Conservation (phyloP, 2,797 vertebrate species). For the Poecilia picta region DNA sequence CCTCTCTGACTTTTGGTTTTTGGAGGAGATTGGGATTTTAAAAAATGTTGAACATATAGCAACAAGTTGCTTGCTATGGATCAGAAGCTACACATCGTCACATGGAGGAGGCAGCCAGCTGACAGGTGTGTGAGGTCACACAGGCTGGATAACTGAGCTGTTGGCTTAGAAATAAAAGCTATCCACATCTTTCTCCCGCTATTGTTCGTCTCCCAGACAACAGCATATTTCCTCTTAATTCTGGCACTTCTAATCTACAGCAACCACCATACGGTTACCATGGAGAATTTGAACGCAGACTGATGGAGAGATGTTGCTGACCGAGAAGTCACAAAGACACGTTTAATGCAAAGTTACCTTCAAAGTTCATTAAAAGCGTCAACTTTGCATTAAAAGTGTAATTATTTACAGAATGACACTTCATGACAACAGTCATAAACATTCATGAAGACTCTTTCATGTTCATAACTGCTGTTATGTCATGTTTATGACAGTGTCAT, state of each 20-base stretch:
- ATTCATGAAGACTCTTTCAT: too few species aligned
- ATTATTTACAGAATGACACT: too few species aligned
- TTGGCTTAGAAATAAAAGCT: neutral
- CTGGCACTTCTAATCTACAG: neutral
- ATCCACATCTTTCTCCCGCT: neutral
- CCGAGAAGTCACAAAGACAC: neutral
- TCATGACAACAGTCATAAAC: too few species aligned
- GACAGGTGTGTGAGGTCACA: neutral
- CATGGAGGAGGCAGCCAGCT: neutral
- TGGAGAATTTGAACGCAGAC: neutral
- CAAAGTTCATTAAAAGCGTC: too few species aligned
- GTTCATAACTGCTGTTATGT: too few species aligned
- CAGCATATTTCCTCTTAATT: neutral
- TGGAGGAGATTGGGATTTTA: neutral
- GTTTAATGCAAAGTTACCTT: too few species aligned
- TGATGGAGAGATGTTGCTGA: neutral
- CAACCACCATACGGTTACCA: neutral
- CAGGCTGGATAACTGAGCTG: neutral
- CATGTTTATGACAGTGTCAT: too few species aligned
- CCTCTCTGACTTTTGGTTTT: neutral
- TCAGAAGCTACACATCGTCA: neutral
- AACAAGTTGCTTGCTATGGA: neutral
- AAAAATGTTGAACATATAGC: neutral
- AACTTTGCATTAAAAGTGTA: too few species aligned
- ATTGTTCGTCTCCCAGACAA: neutral